phyloP scores from a whole-genome alignment of 2,888 invertebrate genomes.

The Eumacrocentrus americanus region DNA sequence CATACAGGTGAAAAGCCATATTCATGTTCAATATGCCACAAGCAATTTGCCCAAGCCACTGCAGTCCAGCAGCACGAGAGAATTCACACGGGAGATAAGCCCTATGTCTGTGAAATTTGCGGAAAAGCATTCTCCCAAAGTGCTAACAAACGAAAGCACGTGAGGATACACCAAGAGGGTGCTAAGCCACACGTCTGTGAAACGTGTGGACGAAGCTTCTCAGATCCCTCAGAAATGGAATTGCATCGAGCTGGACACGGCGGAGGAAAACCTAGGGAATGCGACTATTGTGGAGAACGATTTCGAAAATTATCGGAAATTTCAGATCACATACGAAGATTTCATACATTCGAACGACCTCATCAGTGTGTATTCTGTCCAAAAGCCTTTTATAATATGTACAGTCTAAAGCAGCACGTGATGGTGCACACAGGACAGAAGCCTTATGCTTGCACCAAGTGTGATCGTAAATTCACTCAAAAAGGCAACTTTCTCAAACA shows the following conservation, averaged over 20 bases:
- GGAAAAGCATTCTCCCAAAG: slow-evolving; percentile 40
- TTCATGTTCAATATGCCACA: slow-evolving; percentile 34
- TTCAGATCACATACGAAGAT: slow-evolving; percentile 36
- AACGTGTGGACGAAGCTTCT: slow-evolving; percentile 40
- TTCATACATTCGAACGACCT: slow-evolving; percentile 42
- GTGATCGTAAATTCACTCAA: slow-evolving; percentile 40
- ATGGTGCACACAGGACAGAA: slow-evolving; percentile 43
- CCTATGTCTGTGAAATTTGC: slow-evolving; percentile 40
- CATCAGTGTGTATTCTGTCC: slow-evolving; percentile 41
- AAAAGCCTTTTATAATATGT: slow-evolving; percentile 40
- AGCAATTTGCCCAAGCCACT: slow-evolving; percentile 38
- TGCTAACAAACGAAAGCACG: slow-evolving; percentile 41
- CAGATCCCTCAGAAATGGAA: slow-evolving; percentile 38
- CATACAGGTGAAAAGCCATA: slow-evolving; percentile 42
- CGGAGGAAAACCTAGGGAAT: slow-evolving; percentile 39
- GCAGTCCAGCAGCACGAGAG: slow-evolving; percentile 40
- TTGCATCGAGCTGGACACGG: slow-evolving; percentile 41
- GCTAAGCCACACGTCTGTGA: slow-evolving; percentile 38
- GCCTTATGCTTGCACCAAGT: slow-evolving; percentile 37
- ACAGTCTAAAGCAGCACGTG: slow-evolving; percentile 43
- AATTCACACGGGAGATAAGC: slow-evolving; percentile 41
- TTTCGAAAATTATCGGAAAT: slow-evolving; percentile 41
- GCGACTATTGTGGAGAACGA: slow-evolving; percentile 38
- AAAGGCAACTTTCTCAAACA: slow-evolving; percentile 41
- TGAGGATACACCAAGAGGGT: slow-evolving; percentile 43